These are phyloP conservation scores for Euschistus heros DNA, from an alignment of 1,140 invertebrate genomes.

Conservation along the genomic window DNA sequence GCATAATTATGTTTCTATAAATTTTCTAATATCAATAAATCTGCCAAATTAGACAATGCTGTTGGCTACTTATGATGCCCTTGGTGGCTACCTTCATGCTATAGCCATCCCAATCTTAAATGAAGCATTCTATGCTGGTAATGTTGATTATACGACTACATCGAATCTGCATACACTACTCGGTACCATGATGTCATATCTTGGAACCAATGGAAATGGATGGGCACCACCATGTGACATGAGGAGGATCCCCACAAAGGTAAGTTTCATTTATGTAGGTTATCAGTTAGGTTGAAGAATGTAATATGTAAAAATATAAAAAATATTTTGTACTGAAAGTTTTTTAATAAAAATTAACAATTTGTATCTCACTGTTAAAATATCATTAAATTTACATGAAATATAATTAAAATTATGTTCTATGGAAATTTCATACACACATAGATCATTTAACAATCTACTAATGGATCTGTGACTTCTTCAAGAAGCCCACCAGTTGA, in stretches of 20 bases:
- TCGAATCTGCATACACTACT: slow-evolving; percentile 21
- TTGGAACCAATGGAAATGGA: slow-evolving; percentile 27
- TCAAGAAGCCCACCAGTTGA: no score
- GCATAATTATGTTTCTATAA: no score
- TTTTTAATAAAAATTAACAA: no score
- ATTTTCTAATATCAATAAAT: no score
- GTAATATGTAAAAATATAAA: no score
- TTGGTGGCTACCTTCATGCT: slow-evolving; percentile 29
- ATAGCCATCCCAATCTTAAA: slow-evolving; percentile 27
- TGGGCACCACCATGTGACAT: slow-evolving; percentile 25
- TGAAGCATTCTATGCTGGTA: slow-evolving; percentile 30
- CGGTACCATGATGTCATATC: slow-evolving; percentile 21
- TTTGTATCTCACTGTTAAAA: no score
- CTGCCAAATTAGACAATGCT: slow-evolving; percentile 7
- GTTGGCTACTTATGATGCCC: slow-evolving; percentile 24
- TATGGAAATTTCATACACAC: no score
- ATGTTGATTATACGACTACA: slow-evolving; percentile 23
- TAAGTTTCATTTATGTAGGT: background rate
- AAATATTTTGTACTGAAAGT: no score
- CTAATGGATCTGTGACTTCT: no score
- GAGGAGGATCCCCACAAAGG: slow-evolving; percentile 24
- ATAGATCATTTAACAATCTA: no score
- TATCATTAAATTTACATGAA: no score
- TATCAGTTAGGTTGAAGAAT: background rate
- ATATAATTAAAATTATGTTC: no score